Evolutionary conservation across 2,113 vertebrate species (phyloP).

Genomic region (Spilogale gracilis): DNA sequence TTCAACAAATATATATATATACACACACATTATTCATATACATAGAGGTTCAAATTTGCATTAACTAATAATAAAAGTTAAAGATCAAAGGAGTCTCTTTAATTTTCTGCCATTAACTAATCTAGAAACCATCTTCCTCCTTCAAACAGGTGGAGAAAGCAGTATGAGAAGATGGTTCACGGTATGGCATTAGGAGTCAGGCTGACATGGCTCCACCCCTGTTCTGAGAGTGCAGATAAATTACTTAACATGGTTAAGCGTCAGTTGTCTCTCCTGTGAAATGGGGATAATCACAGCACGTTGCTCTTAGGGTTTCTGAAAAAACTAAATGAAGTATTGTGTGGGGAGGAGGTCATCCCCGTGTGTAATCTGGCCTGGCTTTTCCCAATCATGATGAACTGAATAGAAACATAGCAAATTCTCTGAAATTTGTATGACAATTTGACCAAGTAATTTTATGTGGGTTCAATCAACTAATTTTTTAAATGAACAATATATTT

Average conservation of each 20-base stretch:
- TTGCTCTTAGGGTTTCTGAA: not conserved
- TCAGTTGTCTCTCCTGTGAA: not conserved
- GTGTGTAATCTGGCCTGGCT: too few species aligned
- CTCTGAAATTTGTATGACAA: not conserved
- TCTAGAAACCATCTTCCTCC: not conserved
- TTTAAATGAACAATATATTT: not conserved
- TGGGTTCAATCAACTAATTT: not conserved
- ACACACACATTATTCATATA: not conserved
- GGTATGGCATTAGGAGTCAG: not conserved
- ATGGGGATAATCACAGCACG: not conserved
- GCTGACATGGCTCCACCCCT: not conserved
- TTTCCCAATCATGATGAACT: not conserved
- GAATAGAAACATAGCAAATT: not conserved
- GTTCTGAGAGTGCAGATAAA: too few species aligned
- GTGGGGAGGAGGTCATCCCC: not conserved
- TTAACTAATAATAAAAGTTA: not conserved
- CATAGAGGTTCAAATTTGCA: not conserved
- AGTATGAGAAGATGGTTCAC: accelerated
- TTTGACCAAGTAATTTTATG: not conserved
- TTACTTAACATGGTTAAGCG: not conserved
- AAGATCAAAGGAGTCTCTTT: not conserved
- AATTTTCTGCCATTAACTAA: not conserved
- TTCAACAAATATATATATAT: not conserved
- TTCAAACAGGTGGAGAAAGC: not conserved
- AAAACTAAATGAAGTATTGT: not conserved